phyloP scores from a whole-genome alignment of 2,113 vertebrate species.

The Chaetodon auriga region DNA sequence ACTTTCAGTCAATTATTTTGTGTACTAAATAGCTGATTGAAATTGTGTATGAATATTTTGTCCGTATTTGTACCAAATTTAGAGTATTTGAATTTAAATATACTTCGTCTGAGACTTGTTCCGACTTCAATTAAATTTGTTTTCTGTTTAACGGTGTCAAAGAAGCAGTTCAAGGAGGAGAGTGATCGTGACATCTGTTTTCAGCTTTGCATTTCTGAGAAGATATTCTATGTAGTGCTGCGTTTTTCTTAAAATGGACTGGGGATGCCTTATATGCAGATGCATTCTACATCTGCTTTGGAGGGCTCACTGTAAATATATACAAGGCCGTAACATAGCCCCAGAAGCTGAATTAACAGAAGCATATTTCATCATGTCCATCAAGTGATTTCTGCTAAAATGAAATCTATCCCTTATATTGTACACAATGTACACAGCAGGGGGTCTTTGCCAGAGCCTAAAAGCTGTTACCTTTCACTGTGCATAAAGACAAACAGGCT shows the following conservation, averaged over 20 bases:
- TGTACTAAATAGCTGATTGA: too few relatives aligned
- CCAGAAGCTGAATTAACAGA: conserved; percentile 5
- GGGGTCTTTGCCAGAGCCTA: conserved; percentile 10
- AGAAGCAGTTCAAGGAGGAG: neutral
- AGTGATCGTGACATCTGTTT: conserved; percentile 10
- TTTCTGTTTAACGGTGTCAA: neutral
- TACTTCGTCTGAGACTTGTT: neutral
- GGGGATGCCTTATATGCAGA: neutral
- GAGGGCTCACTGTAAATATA: neutral
- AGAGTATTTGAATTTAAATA: neutral
- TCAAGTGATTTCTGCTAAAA: neutral
- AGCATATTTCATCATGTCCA: neutral
- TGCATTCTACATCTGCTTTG: neutral
- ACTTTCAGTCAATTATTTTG: neutral
- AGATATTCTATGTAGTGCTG: neutral
- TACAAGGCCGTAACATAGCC: neutral
- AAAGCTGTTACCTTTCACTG: neutral
- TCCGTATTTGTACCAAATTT: neutral
- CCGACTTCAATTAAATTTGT: neutral
- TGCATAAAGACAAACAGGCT: neutral
- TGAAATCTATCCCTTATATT: conserved; percentile 8
- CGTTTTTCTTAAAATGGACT: neutral
- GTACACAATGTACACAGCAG: neutral
- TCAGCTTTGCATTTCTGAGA: conserved; percentile 8
- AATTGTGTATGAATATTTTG: neutral